These are phyloP conservation scores for Sternotherus odoratus DNA, from an alignment of 2,797 vertebrate species.

Conservation along the genomic window DNA sequence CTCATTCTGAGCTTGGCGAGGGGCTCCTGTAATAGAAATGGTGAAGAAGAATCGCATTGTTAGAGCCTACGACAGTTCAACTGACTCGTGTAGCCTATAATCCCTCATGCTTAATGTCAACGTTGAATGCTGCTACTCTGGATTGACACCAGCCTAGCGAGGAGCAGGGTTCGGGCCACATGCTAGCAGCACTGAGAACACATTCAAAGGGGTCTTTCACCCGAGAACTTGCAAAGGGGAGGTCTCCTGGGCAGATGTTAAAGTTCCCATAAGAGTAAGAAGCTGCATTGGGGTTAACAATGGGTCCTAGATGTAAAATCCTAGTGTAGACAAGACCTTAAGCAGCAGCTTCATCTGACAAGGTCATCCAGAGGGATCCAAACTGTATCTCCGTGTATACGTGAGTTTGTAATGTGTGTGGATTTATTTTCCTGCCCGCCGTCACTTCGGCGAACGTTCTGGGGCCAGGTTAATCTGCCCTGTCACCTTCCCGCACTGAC, in stretches of 20 bases:
- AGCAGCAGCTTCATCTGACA: neutral
- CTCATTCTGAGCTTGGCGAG: neutral
- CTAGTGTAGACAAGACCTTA: neutral
- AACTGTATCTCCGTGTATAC: neutral
- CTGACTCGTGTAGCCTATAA: neutral
- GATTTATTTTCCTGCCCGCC: neutral
- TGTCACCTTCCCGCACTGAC: constrained; percentile 4
- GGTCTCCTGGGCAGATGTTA: neutral
- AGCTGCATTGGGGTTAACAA: neutral
- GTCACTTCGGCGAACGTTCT: neutral
- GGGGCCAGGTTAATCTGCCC: constrained; percentile 10
- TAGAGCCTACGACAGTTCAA: neutral
- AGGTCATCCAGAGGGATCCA: neutral
- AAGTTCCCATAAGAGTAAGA: neutral
- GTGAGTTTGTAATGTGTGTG: neutral
- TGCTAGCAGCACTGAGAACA: neutral
- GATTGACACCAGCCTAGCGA: neutral
- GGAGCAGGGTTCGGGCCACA: neutral
- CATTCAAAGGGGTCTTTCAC: neutral
- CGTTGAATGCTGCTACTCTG: neutral
- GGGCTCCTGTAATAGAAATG: neutral
- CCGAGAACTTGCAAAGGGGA: neutral
- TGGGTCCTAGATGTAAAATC: neutral
- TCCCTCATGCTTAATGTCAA: neutral
- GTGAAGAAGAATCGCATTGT: too few relatives aligned